These are phyloP conservation scores for Micoletzkya japonica DNA, from an alignment of 2,888 invertebrate genomes.

Conservation along the genomic window DNA sequence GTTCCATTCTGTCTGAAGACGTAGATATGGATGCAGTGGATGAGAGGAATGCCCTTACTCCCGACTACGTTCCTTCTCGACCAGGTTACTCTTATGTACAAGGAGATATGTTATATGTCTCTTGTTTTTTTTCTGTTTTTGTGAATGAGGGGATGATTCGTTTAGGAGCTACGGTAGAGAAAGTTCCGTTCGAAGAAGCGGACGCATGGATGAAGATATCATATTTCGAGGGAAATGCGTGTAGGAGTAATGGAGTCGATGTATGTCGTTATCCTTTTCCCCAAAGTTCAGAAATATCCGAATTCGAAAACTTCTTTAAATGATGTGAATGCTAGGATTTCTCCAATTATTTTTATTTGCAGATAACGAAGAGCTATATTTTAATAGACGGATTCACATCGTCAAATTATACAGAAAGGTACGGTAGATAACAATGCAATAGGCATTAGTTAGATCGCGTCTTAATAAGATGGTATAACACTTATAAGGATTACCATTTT, in stretches of 20 bases:
- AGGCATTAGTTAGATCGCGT: no score
- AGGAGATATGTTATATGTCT: no score
- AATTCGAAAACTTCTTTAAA: no score
- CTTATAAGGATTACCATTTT: no score
- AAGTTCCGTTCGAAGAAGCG: slow-evolving; percentile 9
- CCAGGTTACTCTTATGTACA: no score
- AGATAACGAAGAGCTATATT: neutral
- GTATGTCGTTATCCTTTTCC: neutral
- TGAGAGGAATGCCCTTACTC: slow-evolving; percentile 2
- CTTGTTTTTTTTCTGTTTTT: no score
- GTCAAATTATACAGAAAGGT: neutral
- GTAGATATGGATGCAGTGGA: slow-evolving; percentile 9
- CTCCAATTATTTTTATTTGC: neutral
- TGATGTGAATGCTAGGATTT: no score
- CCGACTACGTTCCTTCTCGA: no score
- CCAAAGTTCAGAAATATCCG: no score
- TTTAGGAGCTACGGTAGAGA: neutral
- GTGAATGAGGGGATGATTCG: no score
- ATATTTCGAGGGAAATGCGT: neutral
- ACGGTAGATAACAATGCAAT: no score
- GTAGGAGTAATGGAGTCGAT: neutral
- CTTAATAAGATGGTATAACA: no score
- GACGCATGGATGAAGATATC: slow-evolving; percentile 1
- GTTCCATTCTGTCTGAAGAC: slow-evolving; percentile 11
- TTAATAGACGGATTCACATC: neutral